A percentile compares a stretch with the other conserved stretches of the same genome.
Conservation (phyloP, 2,113 vertebrate genomes). For the Psilopsiagon aurifrons region DNA sequence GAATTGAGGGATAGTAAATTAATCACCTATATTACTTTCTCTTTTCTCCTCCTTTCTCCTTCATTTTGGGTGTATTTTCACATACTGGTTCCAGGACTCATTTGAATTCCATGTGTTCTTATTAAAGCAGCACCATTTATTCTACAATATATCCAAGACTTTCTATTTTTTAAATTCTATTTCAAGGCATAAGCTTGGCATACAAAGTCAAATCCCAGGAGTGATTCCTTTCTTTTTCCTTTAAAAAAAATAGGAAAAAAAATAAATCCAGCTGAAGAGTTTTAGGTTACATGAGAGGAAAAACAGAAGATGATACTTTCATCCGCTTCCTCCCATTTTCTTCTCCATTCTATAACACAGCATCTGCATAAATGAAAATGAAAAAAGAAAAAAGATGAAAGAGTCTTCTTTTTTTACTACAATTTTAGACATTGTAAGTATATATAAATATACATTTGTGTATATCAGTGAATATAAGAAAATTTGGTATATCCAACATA, state of each 20-base stretch:
- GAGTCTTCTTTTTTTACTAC: not conserved
- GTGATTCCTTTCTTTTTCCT: not conserved
- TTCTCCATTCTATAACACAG: not conserved
- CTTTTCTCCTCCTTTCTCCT: conserved; percentile 51
- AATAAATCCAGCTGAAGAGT: not conserved
- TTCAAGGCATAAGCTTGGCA: conserved; percentile 43
- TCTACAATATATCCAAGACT: conserved; percentile 54
- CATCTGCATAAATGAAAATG: conserved; percentile 2
- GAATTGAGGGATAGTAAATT: conserved; percentile 36
- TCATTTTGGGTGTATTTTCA: conserved; percentile 34
- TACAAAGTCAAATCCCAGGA: conserved; percentile 34
- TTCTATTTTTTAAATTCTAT: conserved; percentile 68
- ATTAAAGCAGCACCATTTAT: conserved; percentile 52
- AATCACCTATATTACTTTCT: conserved; percentile 42
- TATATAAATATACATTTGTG: not conserved
- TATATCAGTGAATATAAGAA: not conserved
- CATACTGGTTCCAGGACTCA: not conserved
- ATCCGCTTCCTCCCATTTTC: not conserved
- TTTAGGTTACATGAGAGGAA: conserved; percentile 13
- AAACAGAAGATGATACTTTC: not conserved
- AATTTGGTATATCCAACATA: not conserved
- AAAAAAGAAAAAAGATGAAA: not conserved
- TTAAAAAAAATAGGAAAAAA: conserved; percentile 8
- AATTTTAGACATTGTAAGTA: not conserved
- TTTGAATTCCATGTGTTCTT: conserved; percentile 47